Evolutionary conservation across 1,140 invertebrate species (phyloP).

Genomic region (Brachionus rotundiformis): DNA sequence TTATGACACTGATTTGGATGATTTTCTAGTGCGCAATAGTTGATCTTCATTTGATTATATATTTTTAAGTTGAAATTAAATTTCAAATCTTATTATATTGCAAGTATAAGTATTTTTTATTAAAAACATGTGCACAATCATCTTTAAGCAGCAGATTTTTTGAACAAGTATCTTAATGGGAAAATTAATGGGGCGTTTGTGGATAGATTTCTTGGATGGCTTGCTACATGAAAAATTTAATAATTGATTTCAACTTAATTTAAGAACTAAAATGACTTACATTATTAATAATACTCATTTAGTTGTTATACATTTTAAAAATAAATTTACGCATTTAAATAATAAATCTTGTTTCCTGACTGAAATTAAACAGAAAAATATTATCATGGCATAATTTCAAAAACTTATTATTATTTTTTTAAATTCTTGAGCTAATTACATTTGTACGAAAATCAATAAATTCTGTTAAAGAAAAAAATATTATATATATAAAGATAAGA

Average conservation of each 20-base stretch:
- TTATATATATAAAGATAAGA: neutral
- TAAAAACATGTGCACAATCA: constrained; percentile 21
- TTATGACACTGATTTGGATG: neutral
- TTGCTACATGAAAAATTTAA: neutral
- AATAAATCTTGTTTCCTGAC: neutral
- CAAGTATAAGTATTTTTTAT: neutral
- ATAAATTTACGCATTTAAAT: neutral
- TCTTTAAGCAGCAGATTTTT: neutral
- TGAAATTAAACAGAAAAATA: neutral
- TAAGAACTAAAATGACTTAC: neutral
- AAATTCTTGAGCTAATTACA: neutral
- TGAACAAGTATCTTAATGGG: neutral
- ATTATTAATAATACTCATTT: neutral
- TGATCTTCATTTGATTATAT: neutral
- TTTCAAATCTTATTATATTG: neutral
- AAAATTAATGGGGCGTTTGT: neutral
- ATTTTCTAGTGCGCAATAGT: neutral
- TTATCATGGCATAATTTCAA: neutral
- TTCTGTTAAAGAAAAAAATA: neutral
- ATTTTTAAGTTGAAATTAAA: neutral
- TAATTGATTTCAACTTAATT: neutral
- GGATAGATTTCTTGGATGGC: neutral
- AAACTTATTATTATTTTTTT: neutral
- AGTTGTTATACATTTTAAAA: neutral
- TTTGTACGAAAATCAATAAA: neutral